Evolutionary conservation across 2,888 invertebrate genomes (phyloP).

Genomic region (Patella pellucida): DNA sequence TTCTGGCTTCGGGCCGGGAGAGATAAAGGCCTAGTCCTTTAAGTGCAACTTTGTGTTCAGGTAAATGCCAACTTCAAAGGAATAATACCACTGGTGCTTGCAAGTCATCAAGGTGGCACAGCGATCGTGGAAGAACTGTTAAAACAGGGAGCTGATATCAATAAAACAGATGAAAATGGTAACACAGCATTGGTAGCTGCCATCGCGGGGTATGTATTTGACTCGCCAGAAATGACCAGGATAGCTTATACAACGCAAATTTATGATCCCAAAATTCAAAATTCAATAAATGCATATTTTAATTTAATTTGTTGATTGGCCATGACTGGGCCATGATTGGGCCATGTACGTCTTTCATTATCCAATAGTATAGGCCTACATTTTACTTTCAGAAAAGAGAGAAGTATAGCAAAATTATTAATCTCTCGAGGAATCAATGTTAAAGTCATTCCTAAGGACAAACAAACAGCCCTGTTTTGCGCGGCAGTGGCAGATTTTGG

Average conservation of each 20-base stretch:
- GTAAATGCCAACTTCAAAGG: slow-evolving; percentile 41
- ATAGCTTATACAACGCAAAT: too few relatives aligned
- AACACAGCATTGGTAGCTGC: slow-evolving; percentile 48
- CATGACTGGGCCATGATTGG: too few relatives aligned
- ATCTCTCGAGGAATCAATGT: slow-evolving; percentile 15
- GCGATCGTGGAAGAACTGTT: slow-evolving; percentile 41
- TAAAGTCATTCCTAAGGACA: neutral
- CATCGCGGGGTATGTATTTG: slow-evolving; percentile 40
- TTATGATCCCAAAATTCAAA: too few relatives aligned
- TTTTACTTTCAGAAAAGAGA: slow-evolving; percentile 70
- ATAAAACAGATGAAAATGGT: slow-evolving; percentile 37
- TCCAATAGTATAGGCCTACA: neutral
- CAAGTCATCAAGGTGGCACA: slow-evolving; percentile 44
- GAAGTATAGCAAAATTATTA: slow-evolving; percentile 72
- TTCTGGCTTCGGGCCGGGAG: too few relatives aligned
- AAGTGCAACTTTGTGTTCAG: slow-evolving; percentile 24
- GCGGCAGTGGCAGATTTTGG: neutral
- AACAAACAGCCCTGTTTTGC: slow-evolving; percentile 2
- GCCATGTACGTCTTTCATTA: too few relatives aligned
- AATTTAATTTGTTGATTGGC: too few relatives aligned
- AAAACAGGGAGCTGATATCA: slow-evolving; percentile 35
- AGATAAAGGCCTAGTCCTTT: too few relatives aligned
- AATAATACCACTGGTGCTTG: slow-evolving; percentile 46
- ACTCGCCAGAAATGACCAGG: neutral
- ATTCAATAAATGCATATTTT: too few relatives aligned